Percentiles rank a stretch among this genome's conserved stretches.
These are phyloP conservation scores for Poeciliopsis occidentalis DNA, from an alignment of 2,113 vertebrate species.

Conservation along the genomic window DNA sequence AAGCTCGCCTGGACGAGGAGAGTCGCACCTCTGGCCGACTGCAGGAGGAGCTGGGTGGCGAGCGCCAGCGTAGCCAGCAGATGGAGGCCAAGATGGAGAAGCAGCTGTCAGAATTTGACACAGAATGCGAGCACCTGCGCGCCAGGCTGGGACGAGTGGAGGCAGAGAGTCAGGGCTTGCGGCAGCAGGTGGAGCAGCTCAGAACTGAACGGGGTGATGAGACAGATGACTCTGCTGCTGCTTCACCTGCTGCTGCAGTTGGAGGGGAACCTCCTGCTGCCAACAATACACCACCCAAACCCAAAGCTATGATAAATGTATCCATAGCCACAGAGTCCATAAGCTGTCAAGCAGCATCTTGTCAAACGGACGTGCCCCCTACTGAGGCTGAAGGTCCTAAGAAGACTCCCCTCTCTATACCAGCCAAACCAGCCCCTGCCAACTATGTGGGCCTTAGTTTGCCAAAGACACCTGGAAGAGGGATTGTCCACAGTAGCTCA, in stretches of 20 bases:
- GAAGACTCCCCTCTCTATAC: slow-evolving; percentile 86
- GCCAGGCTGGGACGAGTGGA: slow-evolving; percentile 93
- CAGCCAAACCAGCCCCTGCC: slow-evolving; percentile 84
- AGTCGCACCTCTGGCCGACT: slow-evolving; percentile 81
- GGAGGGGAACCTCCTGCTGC: slow-evolving; percentile 68
- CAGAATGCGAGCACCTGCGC: slow-evolving; percentile 93
- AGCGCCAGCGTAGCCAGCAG: slow-evolving; percentile 86
- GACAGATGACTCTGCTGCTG: slow-evolving; percentile 72
- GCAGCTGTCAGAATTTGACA: slow-evolving; percentile 94
- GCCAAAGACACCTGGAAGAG: slow-evolving; percentile 83
- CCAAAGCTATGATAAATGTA: slow-evolving; percentile 80
- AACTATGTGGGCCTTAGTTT: slow-evolving; percentile 82
- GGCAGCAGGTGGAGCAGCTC: slow-evolving; percentile 90
- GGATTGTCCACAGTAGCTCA: slow-evolving; percentile 82
- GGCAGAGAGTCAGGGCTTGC: slow-evolving; percentile 88
- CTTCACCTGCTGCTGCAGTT: slow-evolving; percentile 66
- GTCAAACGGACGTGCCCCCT: slow-evolving; percentile 85
- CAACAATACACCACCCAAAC: slow-evolving; percentile 71
- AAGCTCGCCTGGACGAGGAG: slow-evolving; percentile 88
- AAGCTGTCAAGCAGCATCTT: slow-evolving; percentile 81
- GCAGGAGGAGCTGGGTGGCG: slow-evolving; percentile 86
- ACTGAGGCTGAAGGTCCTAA: slow-evolving; percentile 83
- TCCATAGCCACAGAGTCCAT: slow-evolving; percentile 86
- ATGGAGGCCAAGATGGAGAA: slow-evolving; percentile 94
- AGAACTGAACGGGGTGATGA: slow-evolving; percentile 84